phyloP scores from a whole-genome alignment of 2,113 vertebrate species.

The Ciconia stormi region DNA sequence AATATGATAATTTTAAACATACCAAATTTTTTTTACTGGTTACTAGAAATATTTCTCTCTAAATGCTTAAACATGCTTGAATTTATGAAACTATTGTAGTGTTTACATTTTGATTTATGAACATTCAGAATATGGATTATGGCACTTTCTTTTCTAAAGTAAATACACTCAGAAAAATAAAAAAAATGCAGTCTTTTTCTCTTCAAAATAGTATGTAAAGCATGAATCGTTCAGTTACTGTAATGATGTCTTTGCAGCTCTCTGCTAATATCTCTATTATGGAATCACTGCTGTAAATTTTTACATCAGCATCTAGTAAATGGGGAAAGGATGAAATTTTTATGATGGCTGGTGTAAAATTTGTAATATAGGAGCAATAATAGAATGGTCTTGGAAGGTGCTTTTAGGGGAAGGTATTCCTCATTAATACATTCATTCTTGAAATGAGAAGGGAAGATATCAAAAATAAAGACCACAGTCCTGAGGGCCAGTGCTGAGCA shows the following conservation, averaged over 20 bases:
- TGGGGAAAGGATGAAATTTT: not conserved
- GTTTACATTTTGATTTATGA: not conserved
- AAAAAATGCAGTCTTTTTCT: not conserved
- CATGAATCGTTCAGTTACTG: not conserved
- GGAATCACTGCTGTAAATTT: not conserved
- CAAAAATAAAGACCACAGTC: not conserved
- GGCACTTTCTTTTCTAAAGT: not conserved
- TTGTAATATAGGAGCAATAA: not conserved
- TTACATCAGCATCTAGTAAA: not conserved
- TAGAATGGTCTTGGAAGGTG: not conserved
- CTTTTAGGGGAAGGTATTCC: not conserved
- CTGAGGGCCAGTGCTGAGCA: not conserved
- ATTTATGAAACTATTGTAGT: not conserved
- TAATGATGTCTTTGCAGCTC: not conserved
- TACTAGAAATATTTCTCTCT: not conserved
- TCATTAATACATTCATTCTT: not conserved
- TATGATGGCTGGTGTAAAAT: not conserved
- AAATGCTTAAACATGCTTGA: not conserved
- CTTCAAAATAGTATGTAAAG: not conserved
- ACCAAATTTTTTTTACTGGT: not conserved
- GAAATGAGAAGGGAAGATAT: not conserved
- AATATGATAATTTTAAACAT: not conserved
- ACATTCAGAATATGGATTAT: not conserved
- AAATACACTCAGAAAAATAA: not conserved
- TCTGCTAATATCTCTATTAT: not conserved